Evolutionary conservation across 2,888 invertebrate species (phyloP).

Genomic region (Agonopterix alstromeriana): DNA sequence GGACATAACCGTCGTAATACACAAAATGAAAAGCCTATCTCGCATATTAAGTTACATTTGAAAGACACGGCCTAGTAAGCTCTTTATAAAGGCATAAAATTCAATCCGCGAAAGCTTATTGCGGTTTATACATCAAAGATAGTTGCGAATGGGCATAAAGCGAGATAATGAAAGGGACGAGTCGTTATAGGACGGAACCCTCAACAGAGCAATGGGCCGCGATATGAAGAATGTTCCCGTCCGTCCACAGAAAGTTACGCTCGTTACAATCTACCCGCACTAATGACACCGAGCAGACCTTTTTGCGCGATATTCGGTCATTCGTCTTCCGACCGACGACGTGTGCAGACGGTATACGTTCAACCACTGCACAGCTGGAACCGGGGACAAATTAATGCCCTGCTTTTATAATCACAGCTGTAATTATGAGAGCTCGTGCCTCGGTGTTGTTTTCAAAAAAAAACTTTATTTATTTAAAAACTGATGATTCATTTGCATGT

Average conservation of each 20-base stretch:
- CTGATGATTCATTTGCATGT: too few relatives aligned
- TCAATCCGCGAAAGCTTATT: slow-evolving; percentile 42
- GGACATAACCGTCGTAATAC: background rate
- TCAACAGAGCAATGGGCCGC: slow-evolving; percentile 50
- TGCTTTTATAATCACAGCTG: background rate
- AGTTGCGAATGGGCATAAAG: slow-evolving; percentile 44
- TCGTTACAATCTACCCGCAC: slow-evolving; percentile 50
- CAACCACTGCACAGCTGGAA: slow-evolving; percentile 22
- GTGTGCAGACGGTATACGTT: slow-evolving; percentile 40
- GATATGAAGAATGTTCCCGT: slow-evolving; percentile 59
- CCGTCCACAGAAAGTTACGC: slow-evolving; percentile 47
- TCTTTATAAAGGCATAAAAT: slow-evolving; percentile 44
- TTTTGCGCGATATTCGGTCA: slow-evolving; percentile 59
- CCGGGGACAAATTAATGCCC: slow-evolving; percentile 30
- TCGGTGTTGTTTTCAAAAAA: too few relatives aligned
- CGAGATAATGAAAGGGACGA: slow-evolving; percentile 49
- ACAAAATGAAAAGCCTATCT: slow-evolving; percentile 8
- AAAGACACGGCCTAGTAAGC: slow-evolving; percentile 21
- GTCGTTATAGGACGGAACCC: slow-evolving; percentile 43
- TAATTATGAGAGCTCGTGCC: too few relatives aligned
- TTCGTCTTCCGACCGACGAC: slow-evolving; percentile 62
- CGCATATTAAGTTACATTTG: slow-evolving; percentile 9
- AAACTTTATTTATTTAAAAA: too few relatives aligned
- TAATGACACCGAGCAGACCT: slow-evolving; percentile 62
- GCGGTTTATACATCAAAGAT: slow-evolving; percentile 51